These are phyloP conservation scores for Drosophila kepulauana DNA, from an alignment of 1,140 invertebrate species.

Conservation along the genomic window DNA sequence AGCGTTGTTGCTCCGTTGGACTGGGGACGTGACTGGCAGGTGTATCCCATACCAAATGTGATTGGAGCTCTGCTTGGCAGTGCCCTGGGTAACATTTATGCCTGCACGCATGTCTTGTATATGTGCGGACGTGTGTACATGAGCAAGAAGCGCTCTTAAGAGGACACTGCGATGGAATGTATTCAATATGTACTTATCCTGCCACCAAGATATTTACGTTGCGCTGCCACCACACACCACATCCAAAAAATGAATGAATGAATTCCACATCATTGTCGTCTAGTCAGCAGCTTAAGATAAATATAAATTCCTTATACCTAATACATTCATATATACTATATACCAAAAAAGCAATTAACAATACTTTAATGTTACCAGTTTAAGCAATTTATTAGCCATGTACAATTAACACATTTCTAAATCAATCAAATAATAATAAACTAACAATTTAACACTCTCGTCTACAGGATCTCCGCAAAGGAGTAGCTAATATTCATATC, in stretches of 20 bases:
- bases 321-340: constrained; percentile 25
- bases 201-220: constrained; percentile 64
- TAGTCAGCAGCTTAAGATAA: constrained; percentile 75
- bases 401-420: constrained; percentile 71
- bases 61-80: constrained; percentile 88
- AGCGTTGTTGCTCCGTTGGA: constrained; percentile 93
- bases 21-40: constrained; percentile 94
- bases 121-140: constrained; percentile 77
- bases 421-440: constrained; percentile 77
- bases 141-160: constrained; percentile 75
- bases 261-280: constrained; percentile 54
- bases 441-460: constrained; percentile 56
- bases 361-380: constrained; percentile 73
- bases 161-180: constrained; percentile 11
- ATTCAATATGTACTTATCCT: constrained; percentile 59
- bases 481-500: neutral
- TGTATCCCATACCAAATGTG: constrained; percentile 89
- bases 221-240: constrained; percentile 63
- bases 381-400: constrained; percentile 76
- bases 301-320: constrained; percentile 10
- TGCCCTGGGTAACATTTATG: constrained; percentile 85
- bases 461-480: neutral
- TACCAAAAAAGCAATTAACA: constrained; percentile 74
- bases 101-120: constrained; percentile 77
- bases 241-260: constrained; percentile 18